Percentiles rank a stretch among this genome's conserved stretches.
These are phyloP conservation scores for Diarsia brunnea DNA, from an alignment of 2,888 invertebrate species.

Conservation along the genomic window DNA sequence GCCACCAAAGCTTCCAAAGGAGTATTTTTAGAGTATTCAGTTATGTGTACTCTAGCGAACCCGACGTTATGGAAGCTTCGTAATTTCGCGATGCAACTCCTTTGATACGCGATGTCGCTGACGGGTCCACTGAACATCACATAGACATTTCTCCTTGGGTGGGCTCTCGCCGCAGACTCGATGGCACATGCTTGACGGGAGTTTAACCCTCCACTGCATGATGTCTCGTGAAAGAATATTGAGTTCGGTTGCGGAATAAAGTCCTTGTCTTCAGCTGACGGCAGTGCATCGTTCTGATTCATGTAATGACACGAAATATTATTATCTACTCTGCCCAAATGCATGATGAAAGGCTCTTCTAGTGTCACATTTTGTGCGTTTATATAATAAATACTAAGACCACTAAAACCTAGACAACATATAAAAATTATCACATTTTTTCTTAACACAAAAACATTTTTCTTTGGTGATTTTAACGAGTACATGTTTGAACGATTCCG, in stretches of 20 bases:
- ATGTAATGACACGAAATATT: slow-evolving; percentile 53
- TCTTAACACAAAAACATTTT: not conserved
- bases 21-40: slow-evolving; percentile 87
- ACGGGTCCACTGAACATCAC: slow-evolving; percentile 70
- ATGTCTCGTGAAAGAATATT: slow-evolving; percentile 93
- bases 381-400: slow-evolving; percentile 29
- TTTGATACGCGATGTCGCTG: slow-evolving; percentile 18
- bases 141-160: slow-evolving; percentile 90
- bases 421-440: slow-evolving; percentile 36
- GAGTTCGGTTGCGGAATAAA: slow-evolving; percentile 79
- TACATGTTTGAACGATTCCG: too few species aligned
- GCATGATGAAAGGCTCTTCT: slow-evolving; percentile 9
- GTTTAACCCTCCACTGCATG: slow-evolving; percentile 89
- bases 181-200: slow-evolving; percentile 91
- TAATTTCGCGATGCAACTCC: slow-evolving; percentile 50
- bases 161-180: slow-evolving; percentile 92
- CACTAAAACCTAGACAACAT: slow-evolving; percentile 24
- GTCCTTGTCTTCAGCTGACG: slow-evolving; percentile 65
- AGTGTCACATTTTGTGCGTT: slow-evolving; percentile 8
- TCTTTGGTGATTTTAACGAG: not conserved
- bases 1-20: too few species aligned
- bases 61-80: slow-evolving; percentile 42
- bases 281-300: slow-evolving; percentile 61
- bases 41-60: slow-evolving; percentile 59
- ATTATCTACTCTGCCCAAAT: slow-evolving; percentile 12